Percentiles rank a stretch among this genome's conserved stretches.
Evolutionary conservation across 2,797 vertebrate species (phyloP).

Genomic region (Sebastes cheni): DNA sequence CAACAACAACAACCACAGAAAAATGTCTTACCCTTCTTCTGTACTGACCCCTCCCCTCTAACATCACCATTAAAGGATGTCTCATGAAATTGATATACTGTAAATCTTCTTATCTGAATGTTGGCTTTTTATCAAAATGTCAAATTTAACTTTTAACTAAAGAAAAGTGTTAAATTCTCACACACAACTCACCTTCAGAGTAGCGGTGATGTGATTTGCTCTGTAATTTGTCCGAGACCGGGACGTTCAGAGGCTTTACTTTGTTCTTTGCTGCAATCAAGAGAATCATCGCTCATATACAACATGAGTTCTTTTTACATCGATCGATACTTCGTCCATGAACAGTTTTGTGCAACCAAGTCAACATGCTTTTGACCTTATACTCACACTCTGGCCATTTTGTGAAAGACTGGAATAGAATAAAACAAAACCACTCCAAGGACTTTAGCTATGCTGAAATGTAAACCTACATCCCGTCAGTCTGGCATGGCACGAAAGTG

Average conservation of each 20-base stretch:
- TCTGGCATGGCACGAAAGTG: too few relatives aligned
- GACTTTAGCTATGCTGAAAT: background rate
- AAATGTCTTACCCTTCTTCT: conserved; percentile 67
- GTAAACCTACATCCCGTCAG: background rate
- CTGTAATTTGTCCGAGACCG: conserved; percentile 70
- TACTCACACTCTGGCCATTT: background rate
- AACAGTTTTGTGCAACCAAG: background rate
- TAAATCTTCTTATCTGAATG: background rate
- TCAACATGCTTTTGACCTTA: background rate
- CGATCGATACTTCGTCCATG: background rate
- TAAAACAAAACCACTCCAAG: background rate
- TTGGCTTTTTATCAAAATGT: background rate
- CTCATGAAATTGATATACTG: conserved; percentile 27
- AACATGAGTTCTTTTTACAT: background rate
- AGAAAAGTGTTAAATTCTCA: background rate
- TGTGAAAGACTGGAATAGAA: background rate
- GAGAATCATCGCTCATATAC: conserved; percentile 46
- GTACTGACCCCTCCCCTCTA: conserved; percentile 62
- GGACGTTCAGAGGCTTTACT: conserved; percentile 79
- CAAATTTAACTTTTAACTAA: background rate
- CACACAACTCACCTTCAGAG: conserved; percentile 60
- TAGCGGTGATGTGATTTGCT: conserved; percentile 48
- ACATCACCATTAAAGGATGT: conserved; percentile 74
- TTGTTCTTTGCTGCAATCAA: conserved; percentile 84
- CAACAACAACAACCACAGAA: background rate